Conservation (phyloP, 2,888 invertebrate genomes). For the Stegana nigrithorax region DNA sequence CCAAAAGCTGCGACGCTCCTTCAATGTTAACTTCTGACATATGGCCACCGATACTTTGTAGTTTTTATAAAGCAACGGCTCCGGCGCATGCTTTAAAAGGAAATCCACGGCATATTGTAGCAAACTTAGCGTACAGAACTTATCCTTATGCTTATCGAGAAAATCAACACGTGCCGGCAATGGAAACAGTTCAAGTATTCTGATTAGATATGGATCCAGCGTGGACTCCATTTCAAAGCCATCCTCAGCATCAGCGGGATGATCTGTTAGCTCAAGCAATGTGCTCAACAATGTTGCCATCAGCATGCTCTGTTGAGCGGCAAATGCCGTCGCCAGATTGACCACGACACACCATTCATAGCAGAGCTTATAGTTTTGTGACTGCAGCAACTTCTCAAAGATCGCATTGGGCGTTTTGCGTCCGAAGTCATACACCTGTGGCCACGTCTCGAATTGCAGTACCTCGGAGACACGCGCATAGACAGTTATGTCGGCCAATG, state of each 20-base stretch:
- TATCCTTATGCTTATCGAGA: constrained; percentile 74
- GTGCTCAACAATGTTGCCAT: constrained; percentile 53
- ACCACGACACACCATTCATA: constrained; percentile 79
- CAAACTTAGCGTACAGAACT: constrained; percentile 74
- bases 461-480: constrained; percentile 74
- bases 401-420: constrained; percentile 61
- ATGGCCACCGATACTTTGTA: constrained; percentile 78
- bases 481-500: constrained; percentile 74
- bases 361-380: constrained; percentile 71
- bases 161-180: constrained; percentile 72
- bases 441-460: constrained; percentile 74
- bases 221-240: constrained; percentile 18
- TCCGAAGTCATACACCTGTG: constrained; percentile 70
- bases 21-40: constrained; percentile 72
- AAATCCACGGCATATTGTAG: constrained; percentile 76
- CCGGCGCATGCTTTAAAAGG: constrained; percentile 68
- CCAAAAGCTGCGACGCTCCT: constrained; percentile 74
- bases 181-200: constrained; percentile 74
- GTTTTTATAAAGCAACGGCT: constrained; percentile 70
- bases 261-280: constrained; percentile 52
- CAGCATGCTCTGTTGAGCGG: constrained; percentile 62
- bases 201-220: constrained; percentile 67
- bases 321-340: constrained; percentile 47
- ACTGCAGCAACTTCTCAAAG: constrained; percentile 57
- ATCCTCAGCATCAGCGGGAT: constrained; percentile 19